Evolutionary conservation across 2,113 vertebrate genomes (phyloP), one percentile per base, ranked within the genome.

Genomic region (Saiga tatarica): DNA sequence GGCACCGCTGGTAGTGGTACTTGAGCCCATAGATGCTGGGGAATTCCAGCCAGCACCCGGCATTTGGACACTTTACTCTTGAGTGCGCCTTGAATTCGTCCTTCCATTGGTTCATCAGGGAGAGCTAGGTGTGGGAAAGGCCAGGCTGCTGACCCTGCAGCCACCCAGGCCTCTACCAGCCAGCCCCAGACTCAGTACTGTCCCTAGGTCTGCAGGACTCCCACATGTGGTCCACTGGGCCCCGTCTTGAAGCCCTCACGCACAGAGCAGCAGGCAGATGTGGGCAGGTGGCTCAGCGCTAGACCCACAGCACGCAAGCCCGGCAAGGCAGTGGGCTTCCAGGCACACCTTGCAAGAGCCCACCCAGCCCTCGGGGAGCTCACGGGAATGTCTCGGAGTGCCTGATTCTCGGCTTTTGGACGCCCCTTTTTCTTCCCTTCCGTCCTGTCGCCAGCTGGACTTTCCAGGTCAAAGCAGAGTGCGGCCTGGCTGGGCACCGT

Each of bases 21-120:
- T 99, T 99, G 98, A 99, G 99, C 94, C 99, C 99, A 83, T 99
- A 99, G 98, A 99, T 99, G 99, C 99, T 99, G 97, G 99, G 99
- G 97, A 99, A 99, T 98, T 99, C 99, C 99, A 99, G 99, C 99
- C 99, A 99, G 99, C 99, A 99, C 98, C 99, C 99, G 2, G 99
- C 99, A 98, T 99, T 99, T 30, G 99, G 99, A 98, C 99, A 99
- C 98, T 99, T 99, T 98, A 99, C 99, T 98, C 99, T 99, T 50
- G 99, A 99, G 89, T 99, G 99, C 33, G 99, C 99, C 99, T 99
- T 99, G 99, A 99, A 99, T 98, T 99, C 99, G 1, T 99, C 99
- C 98, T 99, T 99, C 99, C 99, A 99, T 98, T 99, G 99, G 95
- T 99, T 99, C 99, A 99, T 99, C 99, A 99, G 98, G 93, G 99